These are phyloP conservation scores for Sipha maydis DNA, from an alignment of 2,888 invertebrate species.

Conservation along the genomic window DNA sequence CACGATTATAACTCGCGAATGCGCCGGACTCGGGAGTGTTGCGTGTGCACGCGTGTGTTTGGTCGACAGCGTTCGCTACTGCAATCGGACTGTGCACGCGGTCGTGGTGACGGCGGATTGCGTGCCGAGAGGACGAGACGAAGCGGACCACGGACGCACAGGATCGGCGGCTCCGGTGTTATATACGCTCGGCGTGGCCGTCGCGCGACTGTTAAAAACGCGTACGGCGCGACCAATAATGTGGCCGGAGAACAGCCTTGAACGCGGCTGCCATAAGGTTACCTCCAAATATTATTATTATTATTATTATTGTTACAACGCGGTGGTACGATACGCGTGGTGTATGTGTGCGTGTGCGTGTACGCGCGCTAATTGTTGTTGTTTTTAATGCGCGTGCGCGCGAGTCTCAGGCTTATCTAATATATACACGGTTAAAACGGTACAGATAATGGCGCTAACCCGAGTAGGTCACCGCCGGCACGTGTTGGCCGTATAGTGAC, in stretches of 20 bases:
- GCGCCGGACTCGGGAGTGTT: background rate
- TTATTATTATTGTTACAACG: slow-evolving; percentile 22
- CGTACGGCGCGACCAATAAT: slow-evolving; percentile 28
- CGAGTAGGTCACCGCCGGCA: too few relatives aligned
- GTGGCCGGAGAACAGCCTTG: slow-evolving; percentile 56
- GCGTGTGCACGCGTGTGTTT: background rate
- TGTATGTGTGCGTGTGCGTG: too few relatives aligned
- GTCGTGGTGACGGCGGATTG: slow-evolving; percentile 16
- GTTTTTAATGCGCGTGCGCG: background rate
- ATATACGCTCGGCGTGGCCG: slow-evolving; percentile 38
- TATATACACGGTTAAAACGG: background rate
- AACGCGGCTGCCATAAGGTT: slow-evolving; percentile 43
- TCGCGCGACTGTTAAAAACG: slow-evolving; percentile 50
- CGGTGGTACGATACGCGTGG: background rate
- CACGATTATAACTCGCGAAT: too few relatives aligned
- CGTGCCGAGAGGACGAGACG: slow-evolving; percentile 58
- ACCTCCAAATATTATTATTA: slow-evolving; percentile 2
- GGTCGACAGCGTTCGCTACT: background rate
- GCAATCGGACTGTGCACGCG: background rate
- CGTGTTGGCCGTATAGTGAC: too few relatives aligned
- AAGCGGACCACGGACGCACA: slow-evolving; percentile 50
- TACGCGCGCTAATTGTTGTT: too few relatives aligned
- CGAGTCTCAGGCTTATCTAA: background rate
- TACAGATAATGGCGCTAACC: too few relatives aligned
- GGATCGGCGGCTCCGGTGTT: slow-evolving; percentile 54